Conservation (phyloP, 2,797 vertebrate species). For the Falco naumanni region DNA sequence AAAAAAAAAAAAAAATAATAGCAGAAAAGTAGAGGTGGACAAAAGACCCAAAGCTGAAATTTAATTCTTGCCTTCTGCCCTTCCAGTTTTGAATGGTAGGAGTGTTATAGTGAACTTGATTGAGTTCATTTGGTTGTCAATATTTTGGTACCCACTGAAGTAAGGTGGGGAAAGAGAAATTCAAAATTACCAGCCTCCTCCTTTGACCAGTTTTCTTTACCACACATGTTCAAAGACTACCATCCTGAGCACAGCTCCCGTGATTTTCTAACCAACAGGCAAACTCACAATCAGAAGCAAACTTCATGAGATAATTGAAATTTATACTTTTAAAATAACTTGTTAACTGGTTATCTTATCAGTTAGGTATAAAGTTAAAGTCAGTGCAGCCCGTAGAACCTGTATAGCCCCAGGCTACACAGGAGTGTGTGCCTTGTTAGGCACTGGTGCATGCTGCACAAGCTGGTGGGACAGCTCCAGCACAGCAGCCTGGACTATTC, state of each 20-base stretch:
- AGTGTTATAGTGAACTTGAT: background rate
- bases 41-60: background rate
- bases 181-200: background rate
- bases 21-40: background rate
- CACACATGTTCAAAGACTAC: background rate
- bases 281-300: background rate
- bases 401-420: background rate
- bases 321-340: background rate
- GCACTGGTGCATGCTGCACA: fast-evolving
- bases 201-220: background rate
- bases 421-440: background rate
- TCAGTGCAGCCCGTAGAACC: background rate
- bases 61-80: background rate
- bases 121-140: background rate
- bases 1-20: too few relatives aligned
- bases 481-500: background rate
- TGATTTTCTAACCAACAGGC: background rate
- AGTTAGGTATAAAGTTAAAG: background rate
- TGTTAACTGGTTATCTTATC: background rate
- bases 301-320: background rate
- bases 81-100: background rate
- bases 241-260: background rate
- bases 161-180: background rate
- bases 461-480: background rate
- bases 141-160: background rate